phyloP scores from a whole-genome alignment of 2,797 vertebrate species.

The Ciconia nigra region DNA sequence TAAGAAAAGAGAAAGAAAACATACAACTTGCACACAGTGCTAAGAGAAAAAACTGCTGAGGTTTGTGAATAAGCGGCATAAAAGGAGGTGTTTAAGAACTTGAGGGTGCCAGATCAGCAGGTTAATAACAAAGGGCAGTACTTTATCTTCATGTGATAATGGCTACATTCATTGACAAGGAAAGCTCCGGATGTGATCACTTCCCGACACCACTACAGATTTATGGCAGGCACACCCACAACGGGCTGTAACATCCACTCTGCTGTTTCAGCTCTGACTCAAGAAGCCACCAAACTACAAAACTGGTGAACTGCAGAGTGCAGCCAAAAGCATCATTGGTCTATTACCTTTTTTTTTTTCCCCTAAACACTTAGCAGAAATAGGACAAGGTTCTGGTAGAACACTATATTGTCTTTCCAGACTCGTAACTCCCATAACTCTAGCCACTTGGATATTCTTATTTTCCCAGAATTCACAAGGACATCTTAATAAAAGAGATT shows the following conservation, averaged over 20 bases:
- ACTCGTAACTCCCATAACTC: not conserved
- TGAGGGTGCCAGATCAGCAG: not conserved
- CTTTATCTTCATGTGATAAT: not conserved
- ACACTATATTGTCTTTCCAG: not conserved
- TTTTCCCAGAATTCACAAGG: not conserved
- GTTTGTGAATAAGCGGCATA: not conserved
- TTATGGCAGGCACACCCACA: not conserved
- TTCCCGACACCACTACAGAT: not conserved
- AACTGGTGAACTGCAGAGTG: not conserved
- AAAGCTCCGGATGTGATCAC: not conserved
- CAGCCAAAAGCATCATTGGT: not conserved
- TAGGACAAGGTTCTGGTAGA: not conserved
- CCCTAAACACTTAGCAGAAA: not conserved
- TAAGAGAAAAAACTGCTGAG: not conserved
- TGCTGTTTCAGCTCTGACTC: not conserved
- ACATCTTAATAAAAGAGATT: not conserved
- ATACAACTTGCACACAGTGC: not conserved
- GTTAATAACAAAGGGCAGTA: not conserved
- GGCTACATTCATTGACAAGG: not conserved
- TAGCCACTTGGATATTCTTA: not conserved
- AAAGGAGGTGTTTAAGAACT: not conserved
- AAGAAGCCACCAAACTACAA: not conserved
- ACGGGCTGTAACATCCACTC: not conserved
- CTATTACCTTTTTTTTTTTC: not conserved
- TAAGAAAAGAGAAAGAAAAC: not conserved